Evolutionary conservation across 1,140 invertebrate genomes (phyloP).

Genomic region (Phymorhynchus buccinoides): DNA sequence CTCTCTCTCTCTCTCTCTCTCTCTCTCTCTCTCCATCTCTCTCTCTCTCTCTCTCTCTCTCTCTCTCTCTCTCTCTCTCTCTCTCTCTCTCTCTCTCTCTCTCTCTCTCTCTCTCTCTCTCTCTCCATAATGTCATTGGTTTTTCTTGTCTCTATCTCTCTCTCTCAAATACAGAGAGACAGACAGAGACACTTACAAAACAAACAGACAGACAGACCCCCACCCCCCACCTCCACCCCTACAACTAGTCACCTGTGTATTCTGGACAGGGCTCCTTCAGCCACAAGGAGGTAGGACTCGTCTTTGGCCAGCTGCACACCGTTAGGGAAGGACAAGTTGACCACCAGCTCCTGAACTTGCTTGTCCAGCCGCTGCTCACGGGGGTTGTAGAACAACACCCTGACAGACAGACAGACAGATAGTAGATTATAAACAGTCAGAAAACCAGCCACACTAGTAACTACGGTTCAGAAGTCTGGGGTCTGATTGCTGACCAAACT

Average conservation of each 20-base stretch:
- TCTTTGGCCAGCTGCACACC: conserved; percentile 56
- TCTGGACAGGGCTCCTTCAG: conserved; percentile 53
- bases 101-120: not conserved
- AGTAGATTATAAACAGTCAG: too few species aligned
- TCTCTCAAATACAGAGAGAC: not conserved
- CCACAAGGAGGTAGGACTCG: conserved; percentile 52
- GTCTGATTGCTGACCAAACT: too few species aligned
- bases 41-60: too few species aligned
- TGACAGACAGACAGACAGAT: conserved; percentile 13
- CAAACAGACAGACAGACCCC: not conserved
- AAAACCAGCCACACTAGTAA: too few species aligned
- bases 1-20: too few species aligned
- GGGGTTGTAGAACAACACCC: conserved; percentile 52
- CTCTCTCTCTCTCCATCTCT: too few species aligned
- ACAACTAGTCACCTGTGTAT: conserved; percentile 50
- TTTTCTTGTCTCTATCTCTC: not conserved
- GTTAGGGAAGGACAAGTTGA: conserved; percentile 56
- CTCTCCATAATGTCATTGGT: not conserved
- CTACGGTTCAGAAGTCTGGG: too few species aligned
- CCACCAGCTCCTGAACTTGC: conserved; percentile 47
- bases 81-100: not conserved
- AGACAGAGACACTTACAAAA: not conserved
- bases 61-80: too few species aligned
- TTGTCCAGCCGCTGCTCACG: conserved; percentile 31
- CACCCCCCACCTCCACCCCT: not conserved